Evolutionary conservation across 1,140 invertebrate species (phyloP).

Genomic region (Vanessa atalanta): DNA sequence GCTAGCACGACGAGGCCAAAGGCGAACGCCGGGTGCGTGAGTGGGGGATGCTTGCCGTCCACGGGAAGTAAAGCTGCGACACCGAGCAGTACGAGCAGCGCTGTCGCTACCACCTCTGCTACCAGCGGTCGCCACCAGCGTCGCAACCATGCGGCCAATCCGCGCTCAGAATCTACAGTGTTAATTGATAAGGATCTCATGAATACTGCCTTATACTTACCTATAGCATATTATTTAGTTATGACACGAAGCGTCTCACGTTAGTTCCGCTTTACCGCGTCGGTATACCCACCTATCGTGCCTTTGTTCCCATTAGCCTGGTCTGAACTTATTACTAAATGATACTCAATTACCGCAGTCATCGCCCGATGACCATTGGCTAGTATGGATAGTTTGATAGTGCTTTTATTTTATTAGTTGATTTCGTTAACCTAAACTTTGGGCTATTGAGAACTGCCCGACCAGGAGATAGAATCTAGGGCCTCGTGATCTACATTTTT

Average conservation of each 20-base stretch:
- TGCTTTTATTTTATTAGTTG: neutral
- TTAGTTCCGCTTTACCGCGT: too few relatives aligned
- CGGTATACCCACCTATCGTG: neutral
- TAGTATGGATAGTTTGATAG: neutral
- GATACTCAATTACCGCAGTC: neutral
- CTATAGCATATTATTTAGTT: neutral
- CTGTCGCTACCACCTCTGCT: conserved; percentile 60
- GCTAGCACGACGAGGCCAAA: conserved; percentile 65
- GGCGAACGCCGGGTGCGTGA: conserved; percentile 62
- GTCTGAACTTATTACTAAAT: neutral
- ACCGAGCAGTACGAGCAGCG: conserved; percentile 64
- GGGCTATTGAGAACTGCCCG: too few relatives aligned
- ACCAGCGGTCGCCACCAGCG: conserved; percentile 62
- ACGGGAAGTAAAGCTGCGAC: conserved; percentile 48
- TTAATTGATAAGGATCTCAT: neutral
- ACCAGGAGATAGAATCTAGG: too few relatives aligned
- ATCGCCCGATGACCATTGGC: conserved; percentile 4
- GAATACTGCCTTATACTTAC: neutral
- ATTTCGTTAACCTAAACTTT: too few relatives aligned
- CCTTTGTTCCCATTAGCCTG: neutral
- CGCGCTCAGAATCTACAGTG: conserved; percentile 13
- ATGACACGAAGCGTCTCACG: too few relatives aligned
- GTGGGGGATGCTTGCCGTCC: conserved; percentile 34
- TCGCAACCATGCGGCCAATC: conserved; percentile 44
- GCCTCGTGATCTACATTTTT: too few relatives aligned